Evolutionary conservation across 2,888 invertebrate species (phyloP).

Genomic region (Chalcis sispes): DNA sequence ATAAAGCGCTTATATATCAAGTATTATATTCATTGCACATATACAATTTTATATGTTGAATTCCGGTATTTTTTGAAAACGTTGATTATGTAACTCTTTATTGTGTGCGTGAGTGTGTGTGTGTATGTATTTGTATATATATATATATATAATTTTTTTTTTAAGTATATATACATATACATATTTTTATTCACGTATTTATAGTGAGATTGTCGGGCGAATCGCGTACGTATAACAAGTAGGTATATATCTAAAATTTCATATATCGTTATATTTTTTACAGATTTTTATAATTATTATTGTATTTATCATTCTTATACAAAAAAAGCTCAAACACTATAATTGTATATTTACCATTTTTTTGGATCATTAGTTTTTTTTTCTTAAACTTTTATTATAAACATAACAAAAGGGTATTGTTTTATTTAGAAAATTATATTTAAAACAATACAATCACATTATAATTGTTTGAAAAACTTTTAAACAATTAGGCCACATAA

Average conservation of each 20-base stretch:
- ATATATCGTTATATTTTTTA: constrained; percentile 11
- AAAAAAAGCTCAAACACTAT: constrained; percentile 8
- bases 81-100: constrained; percentile 34
- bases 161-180: constrained; percentile 16
- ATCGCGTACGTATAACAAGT: constrained; percentile 44
- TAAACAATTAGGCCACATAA: constrained; percentile 10
- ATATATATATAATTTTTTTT: constrained; percentile 21
- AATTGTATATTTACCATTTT: too few relatives aligned
- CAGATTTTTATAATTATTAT: constrained; percentile 30
- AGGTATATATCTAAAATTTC: constrained; percentile 31
- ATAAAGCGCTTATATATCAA: constrained; percentile 17
- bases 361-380: too few relatives aligned
- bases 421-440: too few relatives aligned
- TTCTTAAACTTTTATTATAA: too few relatives aligned
- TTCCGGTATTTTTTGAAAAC: constrained; percentile 35
- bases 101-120: background rate
- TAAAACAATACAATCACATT: too few relatives aligned
- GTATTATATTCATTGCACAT: constrained; percentile 18
- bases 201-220: constrained; percentile 52
- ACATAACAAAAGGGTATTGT: too few relatives aligned
- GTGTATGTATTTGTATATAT: background rate
- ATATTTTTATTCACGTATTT: constrained; percentile 29
- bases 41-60: constrained; percentile 29
- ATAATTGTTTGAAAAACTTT: too few relatives aligned
- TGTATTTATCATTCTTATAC: constrained; percentile 15